These are phyloP conservation scores for Lepeophtheirus nordmannii DNA, from an alignment of 2,888 invertebrate genomes.

Conservation along the genomic window DNA sequence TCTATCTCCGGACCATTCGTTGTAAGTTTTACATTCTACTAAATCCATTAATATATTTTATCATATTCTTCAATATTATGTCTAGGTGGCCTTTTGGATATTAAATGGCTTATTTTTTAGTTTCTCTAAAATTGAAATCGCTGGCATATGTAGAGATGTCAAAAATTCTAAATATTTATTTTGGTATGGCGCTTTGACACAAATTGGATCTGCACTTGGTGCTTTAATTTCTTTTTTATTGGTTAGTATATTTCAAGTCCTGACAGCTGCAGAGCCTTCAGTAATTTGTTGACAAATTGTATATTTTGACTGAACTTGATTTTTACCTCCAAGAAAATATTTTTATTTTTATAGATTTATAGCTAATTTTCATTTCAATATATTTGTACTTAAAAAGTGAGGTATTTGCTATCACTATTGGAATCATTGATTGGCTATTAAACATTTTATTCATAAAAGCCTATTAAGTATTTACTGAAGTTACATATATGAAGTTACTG, in stretches of 20 bases:
- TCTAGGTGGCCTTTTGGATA: conserved; percentile 55
- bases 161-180: conserved; percentile 60
- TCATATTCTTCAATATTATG: conserved; percentile 25
- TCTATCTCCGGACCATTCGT: conserved; percentile 46
- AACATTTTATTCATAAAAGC: too few species aligned
- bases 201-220: conserved; percentile 58
- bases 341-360: too few species aligned
- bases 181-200: conserved; percentile 56
- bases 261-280: not conserved
- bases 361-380: too few species aligned
- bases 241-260: conserved; percentile 44
- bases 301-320: too few species aligned
- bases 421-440: too few species aligned
- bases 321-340: too few species aligned
- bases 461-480: too few species aligned
- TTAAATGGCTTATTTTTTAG: conserved; percentile 49
- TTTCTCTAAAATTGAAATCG: conserved; percentile 61
- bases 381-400: too few species aligned
- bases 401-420: too few species aligned
- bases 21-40: conserved; percentile 39
- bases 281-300: too few species aligned
- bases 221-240: conserved; percentile 52
- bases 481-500: too few species aligned
- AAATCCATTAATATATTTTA: not conserved
- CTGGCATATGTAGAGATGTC: conserved; percentile 51